phyloP scores from a whole-genome alignment of 2,888 invertebrate species.

The Agonopterix arenella region DNA sequence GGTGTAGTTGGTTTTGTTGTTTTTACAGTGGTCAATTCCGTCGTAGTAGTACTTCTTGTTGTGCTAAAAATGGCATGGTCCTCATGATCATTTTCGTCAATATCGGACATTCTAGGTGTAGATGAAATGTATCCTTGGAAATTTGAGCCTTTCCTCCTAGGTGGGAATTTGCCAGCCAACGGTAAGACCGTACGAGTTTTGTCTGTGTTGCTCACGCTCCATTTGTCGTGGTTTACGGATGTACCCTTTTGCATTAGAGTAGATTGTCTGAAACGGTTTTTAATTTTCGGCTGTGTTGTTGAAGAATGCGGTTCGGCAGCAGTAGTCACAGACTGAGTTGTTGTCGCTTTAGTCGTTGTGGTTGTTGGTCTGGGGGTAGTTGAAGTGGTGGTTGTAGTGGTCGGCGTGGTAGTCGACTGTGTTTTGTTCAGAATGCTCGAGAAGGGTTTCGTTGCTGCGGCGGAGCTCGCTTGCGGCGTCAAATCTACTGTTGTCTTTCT shows the following conservation, averaged over 20 bases:
- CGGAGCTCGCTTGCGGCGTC: constrained; percentile 53
- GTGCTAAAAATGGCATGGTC: constrained; percentile 22
- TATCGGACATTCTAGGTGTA: constrained; percentile 30
- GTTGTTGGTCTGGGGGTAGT: constrained; percentile 23
- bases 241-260: constrained; percentile 62
- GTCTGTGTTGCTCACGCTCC: constrained; percentile 34
- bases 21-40: constrained; percentile 13
- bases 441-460: constrained; percentile 31
- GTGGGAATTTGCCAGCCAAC: constrained; percentile 21
- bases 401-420: constrained; percentile 12
- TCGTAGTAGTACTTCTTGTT: constrained; percentile 16
- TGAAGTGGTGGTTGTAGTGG: constrained; percentile 23
- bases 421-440: constrained; percentile 27
- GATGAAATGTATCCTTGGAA: constrained; percentile 54
- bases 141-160: constrained; percentile 61
- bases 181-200: constrained; percentile 27
- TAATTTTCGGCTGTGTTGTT: constrained; percentile 31
- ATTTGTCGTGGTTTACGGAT: constrained; percentile 66
- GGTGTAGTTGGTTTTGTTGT: constrained; percentile 22
- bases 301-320: constrained; percentile 4
- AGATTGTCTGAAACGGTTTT: constrained; percentile 61
- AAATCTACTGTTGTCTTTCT: constrained; percentile 44
- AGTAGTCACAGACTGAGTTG: constrained; percentile 16
- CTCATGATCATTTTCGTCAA: constrained; percentile 28
- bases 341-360: constrained; percentile 24